A percentile compares a stretch with the other conserved stretches of the same genome.
These are phyloP conservation scores for Sphenopsis melanotis DNA, from an alignment of 2,797 vertebrate genomes.

Conservation along the genomic window DNA sequence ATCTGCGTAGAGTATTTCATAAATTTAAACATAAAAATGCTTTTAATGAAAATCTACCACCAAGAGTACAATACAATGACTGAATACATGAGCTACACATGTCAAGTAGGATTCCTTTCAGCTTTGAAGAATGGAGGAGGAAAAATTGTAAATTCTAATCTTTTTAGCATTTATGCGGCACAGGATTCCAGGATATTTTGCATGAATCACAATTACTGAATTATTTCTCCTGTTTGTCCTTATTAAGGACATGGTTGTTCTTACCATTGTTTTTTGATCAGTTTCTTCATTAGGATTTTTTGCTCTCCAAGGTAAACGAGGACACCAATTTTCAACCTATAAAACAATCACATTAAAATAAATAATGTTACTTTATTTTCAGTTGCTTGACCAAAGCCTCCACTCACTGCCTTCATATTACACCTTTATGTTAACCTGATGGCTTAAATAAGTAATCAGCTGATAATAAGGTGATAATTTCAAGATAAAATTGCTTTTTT, in stretches of 20 bases:
- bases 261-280: conserved; percentile 87
- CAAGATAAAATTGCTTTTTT: neutral
- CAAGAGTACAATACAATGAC: neutral
- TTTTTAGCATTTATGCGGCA: neutral
- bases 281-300: conserved; percentile 85
- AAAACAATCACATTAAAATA: neutral
- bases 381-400: neutral
- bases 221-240: neutral
- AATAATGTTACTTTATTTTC: neutral
- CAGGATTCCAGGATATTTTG: neutral
- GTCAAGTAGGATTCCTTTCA: neutral
- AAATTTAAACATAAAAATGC: neutral
- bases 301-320: conserved; percentile 92
- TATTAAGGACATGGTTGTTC: neutral
- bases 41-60: neutral
- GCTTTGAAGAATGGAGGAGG: neutral
- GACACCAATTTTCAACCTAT: conserved; percentile 99
- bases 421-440: neutral
- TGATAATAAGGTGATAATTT: neutral
- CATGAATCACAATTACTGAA: neutral
- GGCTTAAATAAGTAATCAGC: neutral
- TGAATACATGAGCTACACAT: neutral
- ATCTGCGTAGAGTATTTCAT: neutral
- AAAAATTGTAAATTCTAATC: neutral
- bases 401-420: neutral